Base-by-base conservation (phyloP, 2,888 invertebrate species). In the Ptilodon capucinus region DNA sequence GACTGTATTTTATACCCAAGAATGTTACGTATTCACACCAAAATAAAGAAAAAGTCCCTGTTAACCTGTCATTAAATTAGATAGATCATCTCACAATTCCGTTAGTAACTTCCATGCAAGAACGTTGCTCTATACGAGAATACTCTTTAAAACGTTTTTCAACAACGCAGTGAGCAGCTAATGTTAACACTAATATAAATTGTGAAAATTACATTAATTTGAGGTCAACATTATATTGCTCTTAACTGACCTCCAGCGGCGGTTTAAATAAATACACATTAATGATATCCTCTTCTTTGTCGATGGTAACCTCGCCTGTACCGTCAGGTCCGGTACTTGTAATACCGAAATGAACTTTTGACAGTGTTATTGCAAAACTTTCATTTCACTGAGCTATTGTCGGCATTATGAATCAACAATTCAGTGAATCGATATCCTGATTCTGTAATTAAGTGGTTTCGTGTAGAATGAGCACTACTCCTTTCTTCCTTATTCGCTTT, bases 211-310 rank as follows among this genome's bases (percentile, higher is more conserved):
- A 21, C 21, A 36, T 39, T 39, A 21, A 21, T 39, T 39, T 39
- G 21, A 39, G 39, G 39, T 39, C 39, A 21, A 39, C 19, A 39
- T 21, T 13, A 21, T 14, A 39, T 39, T 39, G 39, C 39, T 39
- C 49, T 45, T 43, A 61, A 38, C 36, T 60, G 57, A 53, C 57
- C 60, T 60, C 51, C 42, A 34, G 48, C 40, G 38, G 48, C 40
- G 38, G 41, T 34, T 47, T 42, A 47, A 59, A 39, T 48, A 57
- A 53, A 43, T 47, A 48, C 46, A 51, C 48, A 48, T 46, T 57
- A 67, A 67, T 66, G 48, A 64, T 54, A 60, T 65, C 64, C 64
- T 60, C 48, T 47, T 40, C 38, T 54, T 65, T 65, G 67, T 65
- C 40, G 28, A 35, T 56, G 48, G 17, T 54, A 56, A 53, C 58